These are phyloP conservation scores for Mormyrus hasselquistii DNA, from an alignment of 2,797 vertebrate species.

Conservation along the genomic window DNA sequence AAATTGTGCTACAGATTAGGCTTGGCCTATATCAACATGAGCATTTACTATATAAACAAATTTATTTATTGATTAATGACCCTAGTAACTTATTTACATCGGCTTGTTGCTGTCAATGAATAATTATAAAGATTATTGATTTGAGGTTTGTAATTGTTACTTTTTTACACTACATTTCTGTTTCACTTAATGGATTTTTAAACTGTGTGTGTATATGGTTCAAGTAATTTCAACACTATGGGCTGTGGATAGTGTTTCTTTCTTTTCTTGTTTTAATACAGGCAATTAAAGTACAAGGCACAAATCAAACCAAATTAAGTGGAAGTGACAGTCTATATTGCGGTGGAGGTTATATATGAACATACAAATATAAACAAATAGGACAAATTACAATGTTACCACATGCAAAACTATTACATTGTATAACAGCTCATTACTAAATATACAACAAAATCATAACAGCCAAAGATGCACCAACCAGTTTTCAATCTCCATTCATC, in stretches of 20 bases:
- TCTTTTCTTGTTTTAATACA: not conserved
- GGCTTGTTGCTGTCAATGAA: not conserved
- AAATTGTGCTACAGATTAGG: not conserved
- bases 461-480: not conserved
- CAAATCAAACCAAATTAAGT: not conserved
- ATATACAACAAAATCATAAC: not conserved
- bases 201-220: not conserved
- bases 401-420: not conserved
- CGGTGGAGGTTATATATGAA: not conserved
- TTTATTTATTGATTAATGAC: not conserved
- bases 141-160: not conserved
- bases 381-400: not conserved
- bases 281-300: not conserved
- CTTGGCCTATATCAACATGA: not conserved
- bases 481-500: not conserved
- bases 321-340: not conserved
- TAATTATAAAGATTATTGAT: not conserved
- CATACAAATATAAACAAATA: not conserved
- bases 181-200: not conserved
- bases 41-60: not conserved
- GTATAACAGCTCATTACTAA: not conserved
- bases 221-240: not conserved
- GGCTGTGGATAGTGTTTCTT: not conserved
- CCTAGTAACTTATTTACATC: not conserved
- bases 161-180: not conserved